Conservation (phyloP, 2,113 vertebrate genomes). For the Rhabdomys dilectus region DNA sequence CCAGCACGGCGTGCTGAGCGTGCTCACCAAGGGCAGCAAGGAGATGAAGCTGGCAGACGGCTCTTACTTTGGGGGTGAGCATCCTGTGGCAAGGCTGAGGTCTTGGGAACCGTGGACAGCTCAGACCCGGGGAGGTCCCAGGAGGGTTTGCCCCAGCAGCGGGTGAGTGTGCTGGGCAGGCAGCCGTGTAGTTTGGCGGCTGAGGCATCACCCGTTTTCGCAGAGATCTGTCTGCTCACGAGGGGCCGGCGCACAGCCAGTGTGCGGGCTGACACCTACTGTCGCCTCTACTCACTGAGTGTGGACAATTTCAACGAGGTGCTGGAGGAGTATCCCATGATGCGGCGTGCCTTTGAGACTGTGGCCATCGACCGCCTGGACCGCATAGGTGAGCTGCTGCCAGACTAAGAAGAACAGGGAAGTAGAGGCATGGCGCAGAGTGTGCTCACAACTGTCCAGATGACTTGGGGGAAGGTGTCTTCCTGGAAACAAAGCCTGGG, state of each 20-base stretch:
- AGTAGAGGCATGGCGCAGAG: no score
- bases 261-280: slow-evolving; percentile 96
- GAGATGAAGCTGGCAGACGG: slow-evolving; percentile 97
- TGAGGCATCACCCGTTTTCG: background rate
- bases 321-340: slow-evolving; percentile 99
- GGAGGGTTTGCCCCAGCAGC: background rate
- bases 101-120: background rate
- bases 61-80: slow-evolving; percentile 97
- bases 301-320: slow-evolving; percentile 99
- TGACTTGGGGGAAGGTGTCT: rapidly evolving
- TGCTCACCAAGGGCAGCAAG: slow-evolving; percentile 94
- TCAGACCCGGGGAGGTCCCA: background rate
- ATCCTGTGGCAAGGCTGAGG: no score
- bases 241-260: slow-evolving; percentile 96
- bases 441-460: background rate
- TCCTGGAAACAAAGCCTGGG: background rate
- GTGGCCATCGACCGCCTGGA: slow-evolving; percentile 98
- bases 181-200: rapidly evolving
- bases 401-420: rapidly evolving
- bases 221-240: slow-evolving; percentile 98
- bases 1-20: slow-evolving; percentile 94
- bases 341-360: slow-evolving; percentile 97
- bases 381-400: slow-evolving; percentile 92
- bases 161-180: background rate
- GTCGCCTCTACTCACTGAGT: slow-evolving; percentile 96